Evolutionary conservation across 2,113 vertebrate genomes (phyloP).

Genomic region (Ranitomeya imitator): DNA sequence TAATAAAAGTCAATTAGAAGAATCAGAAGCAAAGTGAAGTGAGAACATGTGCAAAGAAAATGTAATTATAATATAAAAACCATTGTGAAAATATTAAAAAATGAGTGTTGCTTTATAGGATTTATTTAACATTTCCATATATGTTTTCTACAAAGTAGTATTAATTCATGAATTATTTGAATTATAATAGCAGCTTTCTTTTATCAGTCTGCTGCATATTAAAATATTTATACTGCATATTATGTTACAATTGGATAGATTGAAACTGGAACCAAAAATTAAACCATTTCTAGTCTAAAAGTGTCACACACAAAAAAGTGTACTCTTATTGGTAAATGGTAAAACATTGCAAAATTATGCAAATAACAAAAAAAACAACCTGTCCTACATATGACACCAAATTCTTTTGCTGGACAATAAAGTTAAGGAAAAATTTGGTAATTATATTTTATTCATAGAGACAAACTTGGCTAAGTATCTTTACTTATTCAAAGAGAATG

Average conservation of each 20-base stretch:
- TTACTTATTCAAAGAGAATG: no score
- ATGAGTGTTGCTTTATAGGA: slow-evolving; percentile 18
- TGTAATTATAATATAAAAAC: slow-evolving; percentile 43
- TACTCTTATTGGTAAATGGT: background rate
- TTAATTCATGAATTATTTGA: slow-evolving; percentile 18
- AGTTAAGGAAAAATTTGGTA: no score
- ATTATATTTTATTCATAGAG: no score
- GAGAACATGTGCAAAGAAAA: slow-evolving; percentile 47
- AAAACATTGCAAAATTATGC: no score
- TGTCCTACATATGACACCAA: no score
- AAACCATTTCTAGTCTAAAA: background rate
- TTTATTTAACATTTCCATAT: slow-evolving; percentile 24
- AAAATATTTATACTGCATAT: slow-evolving; percentile 14
- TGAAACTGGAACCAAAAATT: background rate
- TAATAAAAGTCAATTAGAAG: slow-evolving; percentile 53
- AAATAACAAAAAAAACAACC: no score
- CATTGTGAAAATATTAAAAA: slow-evolving; percentile 13
- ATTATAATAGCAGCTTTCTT: background rate
- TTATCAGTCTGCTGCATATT: background rate
- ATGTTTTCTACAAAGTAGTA: background rate
- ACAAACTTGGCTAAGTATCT: no score
- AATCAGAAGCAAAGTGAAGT: slow-evolving; percentile 44
- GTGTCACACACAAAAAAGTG: background rate
- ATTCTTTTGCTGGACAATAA: no score
- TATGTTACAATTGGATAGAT: background rate